phyloP scores from a whole-genome alignment of 2,113 vertebrate species.

The Passer montanus region DNA sequence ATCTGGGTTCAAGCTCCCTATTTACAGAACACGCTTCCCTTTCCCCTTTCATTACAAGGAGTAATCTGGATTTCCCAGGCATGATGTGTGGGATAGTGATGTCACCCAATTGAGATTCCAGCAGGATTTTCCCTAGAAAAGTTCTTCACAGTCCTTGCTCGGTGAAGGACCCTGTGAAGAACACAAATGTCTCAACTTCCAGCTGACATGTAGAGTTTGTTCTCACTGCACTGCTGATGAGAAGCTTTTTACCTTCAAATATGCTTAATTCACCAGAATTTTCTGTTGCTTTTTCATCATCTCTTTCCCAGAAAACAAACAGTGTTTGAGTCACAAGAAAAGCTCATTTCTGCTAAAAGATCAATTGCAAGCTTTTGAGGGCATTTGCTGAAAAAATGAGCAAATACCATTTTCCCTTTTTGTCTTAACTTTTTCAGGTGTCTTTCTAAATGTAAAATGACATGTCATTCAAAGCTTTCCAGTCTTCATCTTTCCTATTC shows the following conservation, averaged over 20 bases:
- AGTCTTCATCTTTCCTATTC: conserved; percentile 67
- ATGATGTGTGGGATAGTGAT: conserved; percentile 16
- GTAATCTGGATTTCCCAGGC: conserved; percentile 60
- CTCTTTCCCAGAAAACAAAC: conserved; percentile 61
- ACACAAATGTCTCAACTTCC: conserved; percentile 44
- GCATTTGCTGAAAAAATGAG: not conserved
- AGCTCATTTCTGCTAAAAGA: conserved; percentile 63
- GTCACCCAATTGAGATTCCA: conserved; percentile 28
- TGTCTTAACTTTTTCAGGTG: conserved; percentile 52
- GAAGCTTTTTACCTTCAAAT: conserved; percentile 63
- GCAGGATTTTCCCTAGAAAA: conserved; percentile 55
- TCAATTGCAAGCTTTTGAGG: conserved; percentile 62
- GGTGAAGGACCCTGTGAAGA: conserved; percentile 56
- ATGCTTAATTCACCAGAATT: conserved; percentile 49
- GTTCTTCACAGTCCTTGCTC: not conserved
- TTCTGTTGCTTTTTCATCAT: not conserved
- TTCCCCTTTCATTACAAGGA: conserved; percentile 70
- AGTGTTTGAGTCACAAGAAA: conserved; percentile 50
- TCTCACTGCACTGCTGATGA: conserved; percentile 39
- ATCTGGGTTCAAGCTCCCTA: conserved; percentile 77
- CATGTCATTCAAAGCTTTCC: conserved; percentile 64
- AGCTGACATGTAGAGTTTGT: conserved; percentile 32
- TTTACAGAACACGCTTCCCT: conserved; percentile 69
- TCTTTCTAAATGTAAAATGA: conserved; percentile 69
- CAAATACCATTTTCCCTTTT: not conserved